Conservation (phyloP, 2,113 vertebrate genomes). For the Nothoprocta pentlandii region DNA sequence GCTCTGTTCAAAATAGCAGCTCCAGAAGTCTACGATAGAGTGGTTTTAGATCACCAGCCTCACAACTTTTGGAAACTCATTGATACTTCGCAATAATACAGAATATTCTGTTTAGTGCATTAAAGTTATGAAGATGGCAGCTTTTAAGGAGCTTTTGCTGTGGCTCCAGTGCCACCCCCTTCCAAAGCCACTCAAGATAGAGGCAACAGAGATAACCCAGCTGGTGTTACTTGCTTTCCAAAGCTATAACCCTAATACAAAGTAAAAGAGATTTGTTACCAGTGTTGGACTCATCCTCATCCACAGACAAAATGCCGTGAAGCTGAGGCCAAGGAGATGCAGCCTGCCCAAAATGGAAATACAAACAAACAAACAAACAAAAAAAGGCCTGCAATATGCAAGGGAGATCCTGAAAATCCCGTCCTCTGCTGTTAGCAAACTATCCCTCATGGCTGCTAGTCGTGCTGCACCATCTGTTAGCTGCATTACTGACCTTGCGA, state of each 20-base stretch:
- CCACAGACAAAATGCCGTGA: background rate
- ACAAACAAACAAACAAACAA: too few species aligned
- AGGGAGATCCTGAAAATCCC: slow-evolving; percentile 19
- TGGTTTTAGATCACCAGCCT: background rate
- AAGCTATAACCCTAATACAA: slow-evolving; percentile 41
- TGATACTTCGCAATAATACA: background rate
- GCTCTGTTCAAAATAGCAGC: fast-evolving
- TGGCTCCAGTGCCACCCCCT: background rate
- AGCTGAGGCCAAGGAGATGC: background rate
- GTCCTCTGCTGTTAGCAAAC: slow-evolving; percentile 39
- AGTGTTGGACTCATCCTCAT: background rate
- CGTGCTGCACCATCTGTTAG: slow-evolving; percentile 45
- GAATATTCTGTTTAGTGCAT: background rate
- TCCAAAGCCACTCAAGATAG: background rate
- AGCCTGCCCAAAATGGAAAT: background rate
- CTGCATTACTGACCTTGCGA: background rate
- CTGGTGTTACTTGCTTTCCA: slow-evolving; percentile 54
- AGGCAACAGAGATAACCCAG: slow-evolving; percentile 49
- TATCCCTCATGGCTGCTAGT: slow-evolving; percentile 32
- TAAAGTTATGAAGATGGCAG: background rate
- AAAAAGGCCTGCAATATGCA: background rate
- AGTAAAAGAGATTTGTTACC: slow-evolving; percentile 52
- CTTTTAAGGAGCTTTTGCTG: background rate
- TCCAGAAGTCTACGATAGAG: background rate
- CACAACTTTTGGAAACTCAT: background rate